Evolutionary conservation across 2,888 invertebrate genomes (phyloP).

Genomic region (Sminthurinus aureus): DNA sequence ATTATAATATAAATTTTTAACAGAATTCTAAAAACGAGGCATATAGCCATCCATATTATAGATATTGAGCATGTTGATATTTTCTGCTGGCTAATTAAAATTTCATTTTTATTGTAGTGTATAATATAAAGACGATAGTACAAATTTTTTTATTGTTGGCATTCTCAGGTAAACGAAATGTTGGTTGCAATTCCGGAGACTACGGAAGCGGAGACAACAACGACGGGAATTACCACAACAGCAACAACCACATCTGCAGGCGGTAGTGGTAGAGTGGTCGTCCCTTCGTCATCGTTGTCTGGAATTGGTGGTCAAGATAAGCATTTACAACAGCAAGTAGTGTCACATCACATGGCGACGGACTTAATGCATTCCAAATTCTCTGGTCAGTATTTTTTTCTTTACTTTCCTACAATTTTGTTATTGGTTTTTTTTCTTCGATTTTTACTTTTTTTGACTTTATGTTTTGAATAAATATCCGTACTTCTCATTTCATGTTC

Average conservation of each 20-base stretch:
- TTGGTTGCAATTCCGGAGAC: constrained; percentile 59
- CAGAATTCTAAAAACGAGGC: no score
- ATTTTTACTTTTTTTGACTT: not conserved
- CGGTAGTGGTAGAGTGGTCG: constrained; percentile 34
- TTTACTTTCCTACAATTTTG: no score
- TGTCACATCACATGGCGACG: constrained; percentile 8
- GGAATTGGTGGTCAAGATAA: constrained; percentile 7
- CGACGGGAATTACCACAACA: not conserved
- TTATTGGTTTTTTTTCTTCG: constrained; percentile 1
- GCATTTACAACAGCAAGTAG: constrained; percentile 21
- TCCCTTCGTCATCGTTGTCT: constrained; percentile 20
- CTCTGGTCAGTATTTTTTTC: constrained; percentile 38
- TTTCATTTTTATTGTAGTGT: no score
- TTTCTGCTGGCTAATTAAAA: no score
- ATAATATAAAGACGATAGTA: no score
- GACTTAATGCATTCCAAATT: constrained; percentile 45
- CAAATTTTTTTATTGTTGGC: no score
- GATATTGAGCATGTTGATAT: no score
- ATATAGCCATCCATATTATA: no score
- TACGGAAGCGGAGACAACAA: constrained; percentile 34
- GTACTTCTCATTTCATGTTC: not conserved
- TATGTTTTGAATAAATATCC: not conserved
- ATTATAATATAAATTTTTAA: no score
- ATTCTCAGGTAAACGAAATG: constrained; percentile 44
- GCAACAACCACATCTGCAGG: constrained; percentile 51